Base-by-base conservation (phyloP, 2,888 invertebrate species). In the Antheraea assamensis region DNA sequence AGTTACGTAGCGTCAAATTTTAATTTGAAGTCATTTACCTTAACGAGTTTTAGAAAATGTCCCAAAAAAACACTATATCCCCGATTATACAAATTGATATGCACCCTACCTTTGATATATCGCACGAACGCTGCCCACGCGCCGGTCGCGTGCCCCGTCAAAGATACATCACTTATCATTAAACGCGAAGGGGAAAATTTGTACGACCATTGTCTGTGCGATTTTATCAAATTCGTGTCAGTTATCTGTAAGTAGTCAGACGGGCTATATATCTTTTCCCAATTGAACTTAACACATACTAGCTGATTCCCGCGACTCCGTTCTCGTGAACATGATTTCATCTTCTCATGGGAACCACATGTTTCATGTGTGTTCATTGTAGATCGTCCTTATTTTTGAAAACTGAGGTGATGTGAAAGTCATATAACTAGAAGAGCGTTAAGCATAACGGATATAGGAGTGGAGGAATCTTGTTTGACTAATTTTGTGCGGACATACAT, bases 141-240 rank as follows among this genome's bases (percentile, higher is more conserved):
- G 68, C 35, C 68, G 35, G 68, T 4, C 35, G 35, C 68, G 35
- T 68, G 68, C 35, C 35, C 35, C n/a, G 68, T 68, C 68, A 68
- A n/a, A 35, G 21, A 68, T 68, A 68, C 35, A 10, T 68, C 68
- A 31, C 24, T 68, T 68, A 68, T 35, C 35, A 13, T n/a, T 68
- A 21, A 35, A 68, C 35, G 35, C 21, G 21, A 35, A 35, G 35
- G 68, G 31, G 17, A n/a, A 24, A 27, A 35, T 68, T 64, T 35
- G 68, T 68, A 68, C n/a, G 8, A 21, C 66, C 4, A 35, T 68
- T 68, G 68, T 68, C 68, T 35, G 21, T 68, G 19, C 13, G 68
- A 68, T 64, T 64, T 64, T 30, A 64, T 64, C 58, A 24, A 58
- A 64, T 30, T 5, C 61, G 17, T 64, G 61, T 64, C 1, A 17